Percentiles rank a stretch among this genome's conserved stretches.
Evolutionary conservation across 2,113 vertebrate species (phyloP).

Genomic region (Typhlomys cinereus): DNA sequence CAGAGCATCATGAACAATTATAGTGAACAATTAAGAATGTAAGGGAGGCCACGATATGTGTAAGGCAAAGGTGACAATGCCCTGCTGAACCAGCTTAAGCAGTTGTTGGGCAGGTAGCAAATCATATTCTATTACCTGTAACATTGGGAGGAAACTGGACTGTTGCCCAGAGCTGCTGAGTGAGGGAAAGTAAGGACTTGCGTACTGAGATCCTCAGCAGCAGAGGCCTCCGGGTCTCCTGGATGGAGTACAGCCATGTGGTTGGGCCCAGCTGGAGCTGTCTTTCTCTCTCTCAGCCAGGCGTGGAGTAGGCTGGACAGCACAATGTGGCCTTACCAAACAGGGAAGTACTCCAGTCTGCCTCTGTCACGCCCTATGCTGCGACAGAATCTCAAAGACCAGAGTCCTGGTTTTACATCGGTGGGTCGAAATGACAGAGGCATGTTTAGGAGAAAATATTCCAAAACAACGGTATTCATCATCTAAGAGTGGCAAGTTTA

Average conservation of each 20-base stretch:
- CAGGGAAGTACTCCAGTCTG: neutral
- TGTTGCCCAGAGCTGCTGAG: neutral
- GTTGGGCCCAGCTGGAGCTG: neutral
- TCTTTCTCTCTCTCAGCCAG: neutral
- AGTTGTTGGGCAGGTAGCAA: neutral
- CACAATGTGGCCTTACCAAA: neutral
- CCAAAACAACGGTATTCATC: neutral
- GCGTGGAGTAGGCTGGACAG: neutral
- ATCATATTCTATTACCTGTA: neutral
- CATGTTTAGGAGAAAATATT: conserved; percentile 23
- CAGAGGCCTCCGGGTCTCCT: neutral
- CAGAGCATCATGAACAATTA: neutral
- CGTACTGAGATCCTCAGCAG: neutral
- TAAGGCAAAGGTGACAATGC: neutral
- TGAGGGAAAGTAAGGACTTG: neutral
- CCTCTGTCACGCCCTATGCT: neutral
- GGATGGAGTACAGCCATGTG: neutral
- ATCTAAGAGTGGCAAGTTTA: neutral
- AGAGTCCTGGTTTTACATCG: neutral
- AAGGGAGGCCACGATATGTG: neutral
- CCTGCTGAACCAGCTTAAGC: neutral
- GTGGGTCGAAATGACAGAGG: neutral
- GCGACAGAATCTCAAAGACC: neutral
- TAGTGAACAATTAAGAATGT: neutral
- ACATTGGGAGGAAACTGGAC: neutral